Evolutionary conservation across 1,140 invertebrate genomes (phyloP), one percentile per base, ranked within the genome.

Genomic region (Drosophila lowei): DNA sequence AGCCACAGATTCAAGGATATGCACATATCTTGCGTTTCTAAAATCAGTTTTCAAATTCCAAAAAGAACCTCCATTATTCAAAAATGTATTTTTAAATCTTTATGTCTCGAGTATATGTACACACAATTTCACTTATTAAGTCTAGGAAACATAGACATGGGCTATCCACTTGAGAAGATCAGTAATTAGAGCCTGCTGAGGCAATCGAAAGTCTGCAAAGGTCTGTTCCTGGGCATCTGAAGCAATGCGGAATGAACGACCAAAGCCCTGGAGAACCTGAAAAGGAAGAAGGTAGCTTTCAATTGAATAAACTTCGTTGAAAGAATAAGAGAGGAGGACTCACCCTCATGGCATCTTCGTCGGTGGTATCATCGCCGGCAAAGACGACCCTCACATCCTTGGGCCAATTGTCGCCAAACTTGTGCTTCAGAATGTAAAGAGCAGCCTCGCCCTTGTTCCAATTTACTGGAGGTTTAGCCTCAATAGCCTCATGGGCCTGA

Each of bases 371-470:
- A 92, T 98, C 97, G 61, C 97, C 97, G 41, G 95, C 96, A 83
- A 97, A 97, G 66, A 98, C 96, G 68, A 97, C 96, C 65, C 95
- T 93, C 57, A 97, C 96, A 28, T 96, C 93, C 89, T 97, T 94
- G 62, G 94, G 94, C 97, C 97, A 98, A 90, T 97, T 95, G 0
- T 96, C 93, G 0, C 97, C 97, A 90, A 97, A 97, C 0, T 96
- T 95, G 1, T 96, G 97, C 57, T 96, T 94, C n/a, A 98, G 91
- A 64, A 98, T 97, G 85, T 97, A 97, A 65, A 97, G 95, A 0
- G 96, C 96, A 16, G 97, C 97, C 48, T 96, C 94, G 78, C 92
- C 97, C 90, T 98, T 98, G 88, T 98, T 96, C 97, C 97, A 98
- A 77, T 96, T 94, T 0, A 98, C 96, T 2, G 96, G 96, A 8